Conservation (phyloP, 2,888 invertebrate species). For the Microctonus brassicae region DNA sequence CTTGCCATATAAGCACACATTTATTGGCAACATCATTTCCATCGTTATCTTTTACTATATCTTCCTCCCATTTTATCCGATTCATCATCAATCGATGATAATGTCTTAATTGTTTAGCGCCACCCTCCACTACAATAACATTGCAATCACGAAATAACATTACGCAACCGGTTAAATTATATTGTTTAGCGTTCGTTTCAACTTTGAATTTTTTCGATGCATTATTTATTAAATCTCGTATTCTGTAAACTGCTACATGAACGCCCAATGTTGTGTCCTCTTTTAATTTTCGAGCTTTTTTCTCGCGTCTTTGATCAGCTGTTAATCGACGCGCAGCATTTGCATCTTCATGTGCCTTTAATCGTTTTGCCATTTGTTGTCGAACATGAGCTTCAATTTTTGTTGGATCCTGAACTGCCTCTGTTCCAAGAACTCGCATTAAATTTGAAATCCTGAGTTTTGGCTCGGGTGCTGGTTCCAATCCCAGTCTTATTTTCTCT, state of each 20-base stretch:
- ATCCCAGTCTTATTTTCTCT: constrained; percentile 95
- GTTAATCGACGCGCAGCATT: constrained; percentile 95
- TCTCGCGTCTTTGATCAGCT: constrained; percentile 92
- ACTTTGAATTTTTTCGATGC: constrained; percentile 97
- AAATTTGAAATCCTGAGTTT: constrained; percentile 95
- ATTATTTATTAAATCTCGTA: constrained; percentile 87
- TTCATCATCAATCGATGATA: constrained; percentile 94
- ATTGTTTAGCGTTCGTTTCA: constrained; percentile 95
- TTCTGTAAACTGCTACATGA: constrained; percentile 89
- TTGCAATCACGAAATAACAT: constrained; percentile 96
- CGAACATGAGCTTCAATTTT: constrained; percentile 98
- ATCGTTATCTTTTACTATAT: constrained; percentile 84
- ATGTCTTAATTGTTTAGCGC: constrained; percentile 95
- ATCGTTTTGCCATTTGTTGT: constrained; percentile 97
- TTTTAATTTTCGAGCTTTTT: constrained; percentile 87
- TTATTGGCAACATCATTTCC: constrained; percentile 86
- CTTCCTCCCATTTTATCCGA: constrained; percentile 97
- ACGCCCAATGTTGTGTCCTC: constrained; percentile 95
- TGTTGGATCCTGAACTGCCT: constrained; percentile 98
- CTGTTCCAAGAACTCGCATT: constrained; percentile 97
- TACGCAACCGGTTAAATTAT: constrained; percentile 96
- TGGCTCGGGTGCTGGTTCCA: constrained; percentile 96
- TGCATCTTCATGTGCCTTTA: constrained; percentile 94
- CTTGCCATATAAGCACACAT: constrained; percentile 96
- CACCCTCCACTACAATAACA: constrained; percentile 97